These are phyloP conservation scores for Machimus atricapillus DNA, from an alignment of 2,888 invertebrate species.

Conservation along the genomic window DNA sequence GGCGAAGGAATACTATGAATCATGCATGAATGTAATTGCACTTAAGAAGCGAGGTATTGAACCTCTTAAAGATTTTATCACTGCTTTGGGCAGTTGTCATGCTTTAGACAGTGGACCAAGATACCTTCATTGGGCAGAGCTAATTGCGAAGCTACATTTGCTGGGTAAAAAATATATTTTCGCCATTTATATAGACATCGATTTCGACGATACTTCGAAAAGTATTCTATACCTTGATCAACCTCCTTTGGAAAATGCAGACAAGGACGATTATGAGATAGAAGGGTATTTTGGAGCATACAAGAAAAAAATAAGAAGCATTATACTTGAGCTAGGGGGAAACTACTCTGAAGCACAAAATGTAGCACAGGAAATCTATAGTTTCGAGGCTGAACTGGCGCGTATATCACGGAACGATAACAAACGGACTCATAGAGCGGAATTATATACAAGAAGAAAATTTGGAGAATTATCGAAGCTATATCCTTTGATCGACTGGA, in stretches of 20 bases:
- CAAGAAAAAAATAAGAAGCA: background rate
- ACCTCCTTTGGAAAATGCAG: background rate
- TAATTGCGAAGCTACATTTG: background rate
- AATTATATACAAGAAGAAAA: slow-evolving; percentile 36
- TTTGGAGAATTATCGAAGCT: slow-evolving; percentile 25
- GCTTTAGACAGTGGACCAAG: background rate
- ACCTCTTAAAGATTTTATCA: background rate
- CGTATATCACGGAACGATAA: slow-evolving; percentile 40
- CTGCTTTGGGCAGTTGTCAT: background rate
- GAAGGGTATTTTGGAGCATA: background rate
- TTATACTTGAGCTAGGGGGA: slow-evolving; percentile 36
- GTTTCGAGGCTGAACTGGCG: slow-evolving; percentile 44
- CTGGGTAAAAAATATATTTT: background rate
- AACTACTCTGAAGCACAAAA: background rate
- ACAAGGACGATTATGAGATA: background rate
- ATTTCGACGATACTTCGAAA: background rate
- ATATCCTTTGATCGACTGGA: slow-evolving; percentile 41
- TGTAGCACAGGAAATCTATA: slow-evolving; percentile 38
- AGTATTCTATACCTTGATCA: background rate
- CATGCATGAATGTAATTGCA: slow-evolving; percentile 11
- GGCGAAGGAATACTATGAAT: background rate
- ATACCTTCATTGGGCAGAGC: background rate
- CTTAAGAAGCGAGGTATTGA: background rate
- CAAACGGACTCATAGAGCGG: slow-evolving; percentile 26
- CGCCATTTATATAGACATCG: background rate